Evolutionary conservation across 2,113 vertebrate genomes (phyloP), one percentile per base, ranked within the genome.

Genomic region (Probosciger aterrimus): DNA sequence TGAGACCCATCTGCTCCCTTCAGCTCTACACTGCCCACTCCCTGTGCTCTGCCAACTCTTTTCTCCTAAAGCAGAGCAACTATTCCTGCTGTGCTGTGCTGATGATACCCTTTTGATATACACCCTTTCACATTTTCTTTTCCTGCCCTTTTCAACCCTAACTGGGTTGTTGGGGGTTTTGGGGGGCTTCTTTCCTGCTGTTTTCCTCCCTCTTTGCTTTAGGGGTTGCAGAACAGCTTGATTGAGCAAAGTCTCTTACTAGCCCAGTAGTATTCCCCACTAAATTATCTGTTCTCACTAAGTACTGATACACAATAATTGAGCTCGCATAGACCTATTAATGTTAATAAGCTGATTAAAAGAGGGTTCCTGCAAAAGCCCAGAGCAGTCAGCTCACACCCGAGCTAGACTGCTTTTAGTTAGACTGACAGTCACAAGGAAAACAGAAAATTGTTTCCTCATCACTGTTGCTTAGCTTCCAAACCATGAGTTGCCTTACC

Each of bases 1-100:
- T 50, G 57, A 92, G 62, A 93, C 86, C 89, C 94, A 97, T 95
- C 93, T 97, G 96, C 93, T 95, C 89, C 86, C 83, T 92, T 75
- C 73, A 93, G 82, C 69, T 95, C 81, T 64, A 30, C 35, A 82
- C 33, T 91, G 92, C 94, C 94, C 91, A 92, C 88, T 91, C 91
- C 47, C 65, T 64, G 33, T 14, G 43, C 73, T 91, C 50, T 97
- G 94, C 94, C 96, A 96, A 89, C 18, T 95, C 83, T 59, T 37
- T 79, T 64, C 65, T 81, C 31, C 64, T 68, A 67, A 81, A 86
- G 77, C 60, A 82, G 30, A 92, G 68, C 37, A 91, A 71, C 75
- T 59, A 81, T 75, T 91, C 69, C 63, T 35, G 14, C 70, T 55
- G 63, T 9, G 35, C 41, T n/a, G 28, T 65, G 44, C 28, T 78